Percentiles rank a stretch among this genome's conserved stretches.
Evolutionary conservation across 2,888 invertebrate genomes (phyloP).

Genomic region (Drosophila rellima): DNA sequence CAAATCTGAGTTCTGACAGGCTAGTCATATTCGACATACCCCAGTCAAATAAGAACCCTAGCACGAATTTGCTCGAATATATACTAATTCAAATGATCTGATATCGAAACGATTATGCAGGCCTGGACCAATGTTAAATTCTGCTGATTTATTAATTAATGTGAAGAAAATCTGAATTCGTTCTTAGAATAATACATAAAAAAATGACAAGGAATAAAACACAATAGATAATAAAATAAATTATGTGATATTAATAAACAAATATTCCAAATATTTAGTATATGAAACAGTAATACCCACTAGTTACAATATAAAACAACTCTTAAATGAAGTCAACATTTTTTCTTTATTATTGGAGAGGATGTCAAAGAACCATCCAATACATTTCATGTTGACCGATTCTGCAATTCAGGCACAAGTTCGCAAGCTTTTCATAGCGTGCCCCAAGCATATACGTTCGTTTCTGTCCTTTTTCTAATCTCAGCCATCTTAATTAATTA

Average conservation of each 20-base stretch:
- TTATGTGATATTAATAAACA: neutral
- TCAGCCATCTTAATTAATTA: slow-evolving; percentile 68
- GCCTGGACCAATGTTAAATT: too few relatives aligned
- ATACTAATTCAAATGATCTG: too few relatives aligned
- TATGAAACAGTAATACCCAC: neutral
- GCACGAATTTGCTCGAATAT: too few relatives aligned
- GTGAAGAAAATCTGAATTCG: too few relatives aligned
- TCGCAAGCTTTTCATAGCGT: slow-evolving; percentile 14
- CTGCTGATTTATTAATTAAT: too few relatives aligned
- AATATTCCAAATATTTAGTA: neutral
- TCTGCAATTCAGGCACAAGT: slow-evolving; percentile 6
- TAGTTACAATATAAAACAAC: neutral
- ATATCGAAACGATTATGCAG: too few relatives aligned
- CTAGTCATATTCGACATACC: too few relatives aligned
- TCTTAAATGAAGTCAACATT: neutral
- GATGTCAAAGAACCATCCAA: neutral
- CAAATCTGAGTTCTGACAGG: too few relatives aligned
- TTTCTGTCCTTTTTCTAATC: slow-evolving; percentile 28
- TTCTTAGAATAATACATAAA: too few relatives aligned
- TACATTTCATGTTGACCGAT: neutral
- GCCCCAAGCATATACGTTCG: slow-evolving; percentile 15
- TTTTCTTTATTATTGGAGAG: neutral
- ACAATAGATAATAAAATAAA: neutral
- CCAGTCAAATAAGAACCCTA: too few relatives aligned
- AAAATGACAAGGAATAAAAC: too few relatives aligned